Percentiles rank a stretch among this genome's conserved stretches.
Conservation (phyloP, 2,797 vertebrate genomes). For the Acanthopagrus latus region DNA sequence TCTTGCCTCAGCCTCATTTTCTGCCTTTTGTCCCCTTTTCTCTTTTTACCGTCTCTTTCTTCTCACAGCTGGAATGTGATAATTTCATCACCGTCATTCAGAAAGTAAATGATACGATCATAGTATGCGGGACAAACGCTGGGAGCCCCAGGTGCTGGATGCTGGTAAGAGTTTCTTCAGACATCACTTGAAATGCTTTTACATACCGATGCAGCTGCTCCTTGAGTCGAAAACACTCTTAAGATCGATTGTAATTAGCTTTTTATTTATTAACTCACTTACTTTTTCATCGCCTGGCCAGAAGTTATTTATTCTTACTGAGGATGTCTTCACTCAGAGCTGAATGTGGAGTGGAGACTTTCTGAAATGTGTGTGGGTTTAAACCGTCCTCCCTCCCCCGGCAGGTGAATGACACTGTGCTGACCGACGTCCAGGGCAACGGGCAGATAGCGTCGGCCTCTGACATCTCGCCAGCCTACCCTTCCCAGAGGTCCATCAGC, state of each 20-base stretch:
- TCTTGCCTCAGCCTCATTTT: slow-evolving; percentile 31
- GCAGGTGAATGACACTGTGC: slow-evolving; percentile 84
- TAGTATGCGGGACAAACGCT: slow-evolving; percentile 87
- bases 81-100: slow-evolving; percentile 90
- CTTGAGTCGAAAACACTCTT: slow-evolving; percentile 14
- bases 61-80: slow-evolving; percentile 85
- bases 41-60: slow-evolving; percentile 35
- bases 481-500: slow-evolving; percentile 84
- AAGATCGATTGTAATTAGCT: slow-evolving; percentile 31
- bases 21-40: slow-evolving; percentile 14
- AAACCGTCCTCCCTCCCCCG: slow-evolving; percentile 18
- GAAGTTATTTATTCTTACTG: slow-evolving; percentile 25
- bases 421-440: slow-evolving; percentile 77
- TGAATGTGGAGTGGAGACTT: slow-evolving; percentile 16
- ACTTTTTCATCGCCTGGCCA: slow-evolving; percentile 1
- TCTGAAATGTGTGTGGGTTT: not conserved
- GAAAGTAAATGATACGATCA: slow-evolving; percentile 85
- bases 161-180: slow-evolving; percentile 81
- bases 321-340: slow-evolving; percentile 29
- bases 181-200: not conserved
- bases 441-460: slow-evolving; percentile 74
- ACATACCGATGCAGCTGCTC: not conserved
- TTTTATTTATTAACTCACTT: slow-evolving; percentile 32
- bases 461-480: slow-evolving; percentile 83
- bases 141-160: slow-evolving; percentile 88